phyloP scores from a whole-genome alignment of 2,888 invertebrate genomes.

The Thalpophila matura region DNA sequence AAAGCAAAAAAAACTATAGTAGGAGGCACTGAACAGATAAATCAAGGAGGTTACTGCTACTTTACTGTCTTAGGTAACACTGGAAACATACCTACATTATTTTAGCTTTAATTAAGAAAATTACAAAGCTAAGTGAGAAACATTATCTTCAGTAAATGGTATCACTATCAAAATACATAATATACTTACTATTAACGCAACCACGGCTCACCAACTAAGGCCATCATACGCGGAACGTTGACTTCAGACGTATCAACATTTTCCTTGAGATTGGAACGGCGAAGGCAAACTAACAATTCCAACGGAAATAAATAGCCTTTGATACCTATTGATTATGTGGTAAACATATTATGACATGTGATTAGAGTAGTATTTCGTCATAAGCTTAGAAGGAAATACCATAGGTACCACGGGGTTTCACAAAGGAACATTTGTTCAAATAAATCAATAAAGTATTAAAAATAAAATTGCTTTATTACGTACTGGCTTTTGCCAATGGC shows the following conservation, averaged over 20 bases:
- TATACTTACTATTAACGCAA: background rate
- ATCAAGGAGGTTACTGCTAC: too few species aligned
- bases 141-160: background rate
- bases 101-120: too few species aligned
- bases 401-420: background rate
- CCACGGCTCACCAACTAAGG: constrained; percentile 47
- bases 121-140: background rate
- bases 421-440: too few species aligned
- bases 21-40: too few species aligned
- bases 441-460: too few species aligned
- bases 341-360: constrained; percentile 16
- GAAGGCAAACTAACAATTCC: constrained; percentile 58
- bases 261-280: constrained; percentile 66
- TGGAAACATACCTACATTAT: too few species aligned
- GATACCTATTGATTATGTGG: constrained; percentile 34
- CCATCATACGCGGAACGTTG: constrained; percentile 60
- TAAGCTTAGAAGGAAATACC: constrained; percentile 7
- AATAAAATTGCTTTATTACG: too few species aligned
- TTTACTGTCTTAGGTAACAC: too few species aligned
- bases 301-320: constrained; percentile 49
- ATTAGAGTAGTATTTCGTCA: constrained; percentile 5
- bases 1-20: too few species aligned
- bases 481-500: too few species aligned
- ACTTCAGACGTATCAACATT: constrained; percentile 43
- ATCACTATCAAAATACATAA: constrained; percentile 15